phyloP scores from a whole-genome alignment of 2,113 vertebrate species.

The Dicentrarchus labrax region DNA sequence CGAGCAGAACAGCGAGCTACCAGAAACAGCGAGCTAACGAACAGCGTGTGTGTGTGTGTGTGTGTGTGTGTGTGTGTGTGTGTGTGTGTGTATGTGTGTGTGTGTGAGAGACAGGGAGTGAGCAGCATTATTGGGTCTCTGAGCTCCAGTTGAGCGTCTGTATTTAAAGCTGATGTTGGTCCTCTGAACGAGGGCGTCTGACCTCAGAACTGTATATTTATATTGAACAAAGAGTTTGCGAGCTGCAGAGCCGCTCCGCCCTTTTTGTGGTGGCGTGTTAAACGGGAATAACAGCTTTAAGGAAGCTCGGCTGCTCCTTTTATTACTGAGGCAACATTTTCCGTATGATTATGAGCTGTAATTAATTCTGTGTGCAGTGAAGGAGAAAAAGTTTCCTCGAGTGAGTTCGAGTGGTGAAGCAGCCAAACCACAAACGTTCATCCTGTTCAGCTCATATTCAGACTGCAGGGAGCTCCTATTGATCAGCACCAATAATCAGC shows the following conservation, averaged over 20 bases:
- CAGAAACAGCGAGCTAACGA: no score
- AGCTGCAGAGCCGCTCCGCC: slow-evolving; percentile 7
- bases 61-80: no score
- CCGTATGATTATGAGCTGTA: slow-evolving; percentile 35
- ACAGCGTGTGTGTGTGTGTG: no score
- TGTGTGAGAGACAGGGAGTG: no score
- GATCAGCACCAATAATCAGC: no score
- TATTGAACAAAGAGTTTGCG: slow-evolving; percentile 27
- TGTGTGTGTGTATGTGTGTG: no score
- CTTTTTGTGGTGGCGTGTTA: slow-evolving; percentile 35
- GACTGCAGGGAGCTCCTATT: no score
- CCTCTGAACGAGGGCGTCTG: background rate
- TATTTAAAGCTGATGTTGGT: no score
- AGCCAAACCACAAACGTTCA: slow-evolving; percentile 3
- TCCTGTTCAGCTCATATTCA: background rate
- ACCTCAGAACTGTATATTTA: slow-evolving; percentile 26
- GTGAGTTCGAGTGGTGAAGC: background rate
- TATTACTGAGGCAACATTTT: slow-evolving; percentile 56
- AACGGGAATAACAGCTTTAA: slow-evolving; percentile 31
- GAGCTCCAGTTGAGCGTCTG: no score
- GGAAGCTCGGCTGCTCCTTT: slow-evolving; percentile 29
- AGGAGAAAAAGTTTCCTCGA: slow-evolving; percentile 22
- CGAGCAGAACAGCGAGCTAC: no score
- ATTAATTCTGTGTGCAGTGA: slow-evolving; percentile 31
- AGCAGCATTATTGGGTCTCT: no score